Base-by-base conservation (phyloP, 92 coral and sea anemone genomes). In the Umimayanthus chanpuru region DNA sequence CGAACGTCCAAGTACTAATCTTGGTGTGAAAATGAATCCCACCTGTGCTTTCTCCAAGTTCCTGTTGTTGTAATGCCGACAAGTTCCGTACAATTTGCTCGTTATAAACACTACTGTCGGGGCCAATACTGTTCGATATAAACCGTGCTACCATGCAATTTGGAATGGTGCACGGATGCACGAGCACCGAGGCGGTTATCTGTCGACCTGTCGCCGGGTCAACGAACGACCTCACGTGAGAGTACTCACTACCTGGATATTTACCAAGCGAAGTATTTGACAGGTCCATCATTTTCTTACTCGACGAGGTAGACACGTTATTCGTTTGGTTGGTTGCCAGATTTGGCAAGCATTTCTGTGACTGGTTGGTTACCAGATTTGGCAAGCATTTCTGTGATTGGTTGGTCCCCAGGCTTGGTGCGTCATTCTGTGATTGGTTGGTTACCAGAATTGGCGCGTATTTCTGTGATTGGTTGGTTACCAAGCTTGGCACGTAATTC, bases 11-110 rank as follows among this genome's bases (percentile, higher is more conserved):
- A 29, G 76, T 72, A 28, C 14, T 18, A 2, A 72, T 29, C 76
- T 72, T 72, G 18, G 76, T 72, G 38, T 72, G 76, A 26, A 72
- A 72, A 72, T 72, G 76, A 30, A 25, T 25, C 4, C 76, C 76
- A 72, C 76, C 5, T 9, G 23, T 72, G 40, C 40, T 4, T 2
- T 28, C 40, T 72, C 76, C 76, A 72, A 72, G 76, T 11, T 72
- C 6, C 40, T 72, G 76, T 29, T 28, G 76, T 72, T 72, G 41
- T 41, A 32, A 72, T 72, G 76, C 30, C 6, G 53, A 9, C 14
- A 72, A 72, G 20, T 72, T 41, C 23, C 20, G 39, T 72, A 72
- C 40, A 72, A 72, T 72, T 38, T 72, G 39, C 43, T 28, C 23
- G 41, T 26, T 72, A 72, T 28, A 72, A 2, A 29, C 38, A 72